Base-by-base conservation (phyloP, 2,888 invertebrate genomes). In the Ametastegia equiseti region DNA sequence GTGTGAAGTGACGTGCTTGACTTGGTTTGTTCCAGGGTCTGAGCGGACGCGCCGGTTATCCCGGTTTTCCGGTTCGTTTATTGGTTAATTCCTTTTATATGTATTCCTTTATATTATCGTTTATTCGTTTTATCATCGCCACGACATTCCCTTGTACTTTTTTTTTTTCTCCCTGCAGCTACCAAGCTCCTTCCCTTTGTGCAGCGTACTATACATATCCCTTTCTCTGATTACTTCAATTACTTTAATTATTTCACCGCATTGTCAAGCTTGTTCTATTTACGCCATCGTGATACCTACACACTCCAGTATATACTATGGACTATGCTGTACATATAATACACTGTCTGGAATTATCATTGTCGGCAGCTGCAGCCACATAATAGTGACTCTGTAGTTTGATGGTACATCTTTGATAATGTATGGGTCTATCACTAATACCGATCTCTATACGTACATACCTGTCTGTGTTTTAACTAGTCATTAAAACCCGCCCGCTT, bases 31-130 rank as follows among this genome's bases (percentile, higher is more conserved):
- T 93, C 87, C 93, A 93, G 93, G 93, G 93, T 87, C 90, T 91
- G 88, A 90, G 92, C 86, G 94, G 93, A 90, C 89, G 92, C 85
- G 92, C 93, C 90, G 94, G 94, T 90, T 93, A 91, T 91, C 93
- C 93, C 90, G 94, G 94, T 92, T 93, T 93, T 92, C 93, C 93
- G 93, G 93, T 93, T 92, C 92, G 93, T 93, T 91, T 84, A 83
- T 81, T 83, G 60, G 80, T 54, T 75, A 75, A 75, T 75, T 75
- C 75, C 75, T 75, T 45, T 54, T 69, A 67, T 75, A 45, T 77
- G 80, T 57, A 82, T 81, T 73, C 73, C 71, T 81, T 39, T 81
- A 73, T 82, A 54, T 82, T 13, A 65, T 77, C 81, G 47, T 71
- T 83, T 71, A 83, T 67, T 83, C 81, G 77, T 79, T 80, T 54